Evolutionary conservation across 2,888 invertebrate genomes (phyloP).

Genomic region (Cepaea hortensis): DNA sequence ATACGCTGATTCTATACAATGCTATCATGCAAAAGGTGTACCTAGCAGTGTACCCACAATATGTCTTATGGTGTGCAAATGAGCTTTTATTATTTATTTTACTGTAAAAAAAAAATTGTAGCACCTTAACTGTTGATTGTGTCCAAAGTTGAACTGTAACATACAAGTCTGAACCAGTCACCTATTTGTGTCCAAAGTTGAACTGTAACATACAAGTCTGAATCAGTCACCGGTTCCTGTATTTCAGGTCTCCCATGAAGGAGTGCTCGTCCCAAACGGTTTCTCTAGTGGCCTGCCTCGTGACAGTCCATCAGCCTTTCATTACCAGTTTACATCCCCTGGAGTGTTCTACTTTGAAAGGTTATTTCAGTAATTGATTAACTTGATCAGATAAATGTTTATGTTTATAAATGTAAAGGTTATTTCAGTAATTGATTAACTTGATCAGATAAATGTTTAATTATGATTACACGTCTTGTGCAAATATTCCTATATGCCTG

Average conservation of each 20-base stretch:
- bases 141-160: background rate
- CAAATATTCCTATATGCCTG: too few species aligned
- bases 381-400: background rate
- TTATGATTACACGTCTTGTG: background rate
- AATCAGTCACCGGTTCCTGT: background rate
- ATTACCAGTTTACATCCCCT: conserved; percentile 71
- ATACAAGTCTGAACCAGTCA: background rate
- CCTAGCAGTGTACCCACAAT: too few species aligned
- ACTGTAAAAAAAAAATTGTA: too few species aligned
- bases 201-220: background rate
- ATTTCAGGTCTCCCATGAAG: conserved; percentile 73
- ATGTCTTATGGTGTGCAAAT: too few species aligned
- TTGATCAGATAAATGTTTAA: background rate
- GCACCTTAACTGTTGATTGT: background rate
- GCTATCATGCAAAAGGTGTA: too few species aligned
- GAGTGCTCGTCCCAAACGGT: conserved; percentile 70
- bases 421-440: background rate
- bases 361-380: conserved; percentile 44
- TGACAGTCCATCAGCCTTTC: conserved; percentile 76
- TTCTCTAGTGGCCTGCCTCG: conserved; percentile 74
- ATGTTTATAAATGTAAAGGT: conserved; percentile 55
- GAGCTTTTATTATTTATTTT: too few species aligned
- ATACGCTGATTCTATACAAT: too few species aligned
- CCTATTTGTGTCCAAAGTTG: background rate
- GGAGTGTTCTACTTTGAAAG: conserved; percentile 76